Conservation (phyloP, 2,888 invertebrate species). For the Merodon equestris region DNA sequence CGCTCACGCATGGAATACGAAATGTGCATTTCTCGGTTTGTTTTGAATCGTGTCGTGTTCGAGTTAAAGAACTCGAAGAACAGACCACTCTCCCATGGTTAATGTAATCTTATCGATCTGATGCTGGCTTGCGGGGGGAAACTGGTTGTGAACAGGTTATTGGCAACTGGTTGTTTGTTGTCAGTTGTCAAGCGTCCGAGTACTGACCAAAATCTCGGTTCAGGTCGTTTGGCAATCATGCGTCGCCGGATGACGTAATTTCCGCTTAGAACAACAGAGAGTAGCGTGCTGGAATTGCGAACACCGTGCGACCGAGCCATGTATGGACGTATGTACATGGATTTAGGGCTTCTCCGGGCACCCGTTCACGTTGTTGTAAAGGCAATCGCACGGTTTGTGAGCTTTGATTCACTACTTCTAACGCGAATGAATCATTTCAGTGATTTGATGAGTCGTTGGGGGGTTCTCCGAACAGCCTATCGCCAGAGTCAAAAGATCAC, state of each 20-base stretch:
- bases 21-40: slow-evolving; percentile 41
- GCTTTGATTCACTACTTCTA: slow-evolving; percentile 30
- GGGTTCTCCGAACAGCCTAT: no score
- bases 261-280: slow-evolving; percentile 44
- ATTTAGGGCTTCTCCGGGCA: slow-evolving; percentile 3
- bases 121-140: slow-evolving; percentile 33
- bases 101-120: slow-evolving; percentile 5
- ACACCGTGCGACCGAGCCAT: slow-evolving; percentile 8
- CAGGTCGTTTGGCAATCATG: slow-evolving; percentile 35
- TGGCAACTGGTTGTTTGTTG: background rate
- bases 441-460: background rate
- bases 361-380: slow-evolving; percentile 11
- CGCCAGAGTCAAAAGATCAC: slow-evolving; percentile 1
- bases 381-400: slow-evolving; percentile 12
- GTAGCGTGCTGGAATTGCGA: background rate
- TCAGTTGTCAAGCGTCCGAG: slow-evolving; percentile 8
- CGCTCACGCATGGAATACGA: slow-evolving; percentile 56
- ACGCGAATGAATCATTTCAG: slow-evolving; percentile 14
- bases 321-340: slow-evolving; percentile 8
- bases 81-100: slow-evolving; percentile 39
- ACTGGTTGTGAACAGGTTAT: slow-evolving; percentile 62
- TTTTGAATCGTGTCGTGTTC: slow-evolving; percentile 29
- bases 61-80: slow-evolving; percentile 41
- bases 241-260: slow-evolving; percentile 53
- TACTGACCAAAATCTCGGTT: slow-evolving; percentile 37